Evolutionary conservation across 2,113 vertebrate species (phyloP), one percentile per base, ranked within the genome.

Genomic region (Gobius niger): DNA sequence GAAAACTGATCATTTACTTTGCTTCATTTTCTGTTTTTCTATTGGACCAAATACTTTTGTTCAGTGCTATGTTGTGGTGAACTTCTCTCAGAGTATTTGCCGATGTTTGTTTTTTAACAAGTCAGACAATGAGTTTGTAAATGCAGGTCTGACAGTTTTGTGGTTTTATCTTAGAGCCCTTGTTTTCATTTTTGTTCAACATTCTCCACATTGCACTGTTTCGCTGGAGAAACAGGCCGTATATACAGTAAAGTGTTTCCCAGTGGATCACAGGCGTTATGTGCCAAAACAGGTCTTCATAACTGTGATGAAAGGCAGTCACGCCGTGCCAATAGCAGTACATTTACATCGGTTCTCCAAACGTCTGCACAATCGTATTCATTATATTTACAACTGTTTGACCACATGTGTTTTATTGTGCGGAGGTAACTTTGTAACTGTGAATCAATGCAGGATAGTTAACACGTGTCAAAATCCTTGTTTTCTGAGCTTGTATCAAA

Each of bases 381-480:
- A 72, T 40, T 13, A 34, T 57, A 57, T 68, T 67, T 67, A 66
- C 78, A 81, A 67, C 44, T 74, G 81, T 87, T 61, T 61, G 68
- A 79, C 62, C 68, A 54, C 64, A 49, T 52, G 66, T 54, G 62
- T 76, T 78, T 78, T 50, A 67, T 73, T 62, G 71, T 73, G 73
- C 63, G 84, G 71, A 68, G 68, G 63, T 77, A 79, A 82, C 87
- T 86, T 86, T 87, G 83, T 88, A 83, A 82, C 68, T 77, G 81
- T 87, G 82, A 67, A 78, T 72, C 9, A 16, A 84, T 82, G 76
- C 81, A 78, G 79, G 74, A 51, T 79, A 77, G 73, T 84, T 75
- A 76, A n/a, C 70, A 80, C 54, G 83, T 90, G 84, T 87, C 88
- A 88, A 87, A 88, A 87, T 86, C 82, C 50, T 81, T 79, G 67